Evolutionary conservation across 2,113 vertebrate genomes (phyloP).

Genomic region (Gobiocypris rarus): DNA sequence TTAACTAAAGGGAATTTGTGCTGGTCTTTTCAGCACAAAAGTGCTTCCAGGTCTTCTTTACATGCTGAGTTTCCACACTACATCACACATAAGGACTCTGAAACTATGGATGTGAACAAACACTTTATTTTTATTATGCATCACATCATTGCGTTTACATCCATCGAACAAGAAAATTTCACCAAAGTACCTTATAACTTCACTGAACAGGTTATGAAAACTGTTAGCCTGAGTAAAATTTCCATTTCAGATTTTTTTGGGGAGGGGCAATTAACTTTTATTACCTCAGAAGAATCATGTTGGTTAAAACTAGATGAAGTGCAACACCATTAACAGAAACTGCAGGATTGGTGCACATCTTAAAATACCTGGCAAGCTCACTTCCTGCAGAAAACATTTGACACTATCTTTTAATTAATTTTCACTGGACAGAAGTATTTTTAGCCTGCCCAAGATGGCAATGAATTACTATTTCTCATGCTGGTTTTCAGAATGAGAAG

Average conservation of each 20-base stretch:
- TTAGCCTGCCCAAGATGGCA: background rate
- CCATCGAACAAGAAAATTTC: background rate
- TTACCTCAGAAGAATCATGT: background rate
- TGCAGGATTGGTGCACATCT: background rate
- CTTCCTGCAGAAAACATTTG: slow-evolving; percentile 22
- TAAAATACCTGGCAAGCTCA: slow-evolving; percentile 12
- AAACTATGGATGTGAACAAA: background rate
- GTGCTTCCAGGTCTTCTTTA: background rate
- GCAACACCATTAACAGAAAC: background rate
- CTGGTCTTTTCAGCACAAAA: background rate
- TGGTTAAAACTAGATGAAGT: slow-evolving; percentile 3
- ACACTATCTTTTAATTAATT: background rate
- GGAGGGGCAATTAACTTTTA: background rate
- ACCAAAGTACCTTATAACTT: background rate
- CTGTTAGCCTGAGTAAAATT: background rate
- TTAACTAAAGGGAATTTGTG: background rate
- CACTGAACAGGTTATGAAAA: background rate
- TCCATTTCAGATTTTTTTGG: background rate
- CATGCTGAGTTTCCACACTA: background rate
- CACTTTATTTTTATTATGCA: background rate
- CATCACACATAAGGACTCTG: background rate
- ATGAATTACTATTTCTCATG: background rate
- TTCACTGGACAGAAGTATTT: slow-evolving; percentile 19
- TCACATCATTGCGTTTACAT: background rate
- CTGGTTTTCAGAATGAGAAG: background rate